phyloP scores from a whole-genome alignment of 2,888 invertebrate genomes.

The Neoascia interrupta region DNA sequence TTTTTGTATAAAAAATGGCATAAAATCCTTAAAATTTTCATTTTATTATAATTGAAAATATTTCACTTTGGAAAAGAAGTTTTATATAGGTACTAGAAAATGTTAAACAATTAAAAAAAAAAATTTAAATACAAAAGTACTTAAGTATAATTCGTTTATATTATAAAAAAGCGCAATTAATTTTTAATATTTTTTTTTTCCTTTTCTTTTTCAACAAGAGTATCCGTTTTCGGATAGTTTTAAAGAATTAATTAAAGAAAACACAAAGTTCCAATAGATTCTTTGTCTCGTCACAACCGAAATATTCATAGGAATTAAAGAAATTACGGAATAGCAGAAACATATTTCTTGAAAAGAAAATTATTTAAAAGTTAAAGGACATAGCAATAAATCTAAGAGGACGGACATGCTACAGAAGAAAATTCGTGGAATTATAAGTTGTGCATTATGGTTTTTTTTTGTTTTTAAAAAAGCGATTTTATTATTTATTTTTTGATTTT shows the following conservation, averaged over 20 bases:
- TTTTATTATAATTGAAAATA: conserved; percentile 24
- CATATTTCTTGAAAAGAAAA: conserved; percentile 9
- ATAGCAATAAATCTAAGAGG: conserved; percentile 31
- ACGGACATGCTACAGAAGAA: conserved; percentile 57
- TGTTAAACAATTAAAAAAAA: conserved; percentile 16
- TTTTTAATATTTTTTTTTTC: conserved; percentile 25
- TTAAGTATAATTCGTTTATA: conserved; percentile 47
- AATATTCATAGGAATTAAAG: conserved; percentile 43
- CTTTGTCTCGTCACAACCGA: conserved; percentile 63
- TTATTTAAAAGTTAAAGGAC: too few relatives aligned
- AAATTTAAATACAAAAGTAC: conserved; percentile 31
- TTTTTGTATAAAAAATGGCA: conserved; percentile 51
- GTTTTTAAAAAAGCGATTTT: background rate
- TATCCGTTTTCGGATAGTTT: conserved; percentile 13
- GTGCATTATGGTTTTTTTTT: conserved; percentile 26
- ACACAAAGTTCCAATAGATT: conserved; percentile 37
- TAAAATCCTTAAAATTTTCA: conserved; percentile 25
- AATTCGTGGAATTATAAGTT: conserved; percentile 18
- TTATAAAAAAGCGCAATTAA: conserved; percentile 40
- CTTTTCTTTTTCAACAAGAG: conserved; percentile 1
- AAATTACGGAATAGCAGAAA: conserved; percentile 23
- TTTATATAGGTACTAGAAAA: too few relatives aligned
- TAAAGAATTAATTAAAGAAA: conserved; percentile 1
- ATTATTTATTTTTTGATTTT: conserved; percentile 14
- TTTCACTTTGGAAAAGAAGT: conserved; percentile 20